Evolutionary conservation across 2,888 invertebrate species (phyloP).

Genomic region (Petrolisthes cinctipes): DNA sequence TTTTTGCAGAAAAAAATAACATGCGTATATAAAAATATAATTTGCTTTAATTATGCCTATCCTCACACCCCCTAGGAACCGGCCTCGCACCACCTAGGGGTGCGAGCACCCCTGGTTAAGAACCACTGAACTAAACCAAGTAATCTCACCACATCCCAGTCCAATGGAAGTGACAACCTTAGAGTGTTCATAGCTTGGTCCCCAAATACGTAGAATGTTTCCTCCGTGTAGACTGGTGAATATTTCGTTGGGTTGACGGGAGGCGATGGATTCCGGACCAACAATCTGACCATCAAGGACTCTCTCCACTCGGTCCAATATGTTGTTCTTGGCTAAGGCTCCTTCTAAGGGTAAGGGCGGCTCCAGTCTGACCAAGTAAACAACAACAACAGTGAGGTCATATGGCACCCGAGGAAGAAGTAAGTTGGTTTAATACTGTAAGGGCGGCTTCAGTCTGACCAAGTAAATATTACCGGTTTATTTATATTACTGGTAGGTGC

Average conservation of each 20-base stretch:
- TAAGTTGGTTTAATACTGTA: no score
- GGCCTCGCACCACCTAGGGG: no score
- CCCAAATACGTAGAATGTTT: slow-evolving; percentile 80
- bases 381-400: not conserved
- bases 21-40: no score
- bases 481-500: no score
- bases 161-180: slow-evolving; percentile 58
- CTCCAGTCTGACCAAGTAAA: slow-evolving; percentile 70
- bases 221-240: slow-evolving; percentile 86
- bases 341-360: slow-evolving; percentile 75
- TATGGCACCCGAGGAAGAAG: not conserved
- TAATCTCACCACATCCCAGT: slow-evolving; percentile 62
- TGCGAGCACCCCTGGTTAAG: no score
- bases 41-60: no score
- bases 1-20: no score
- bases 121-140: no score
- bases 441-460: no score
- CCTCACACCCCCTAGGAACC: no score
- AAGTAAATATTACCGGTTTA: no score
- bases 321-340: slow-evolving; percentile 76
- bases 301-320: slow-evolving; percentile 77
- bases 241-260: slow-evolving; percentile 76
- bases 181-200: slow-evolving; percentile 69
- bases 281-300: slow-evolving; percentile 79
- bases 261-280: slow-evolving; percentile 87